Conservation (phyloP, 2,888 invertebrate genomes). For the Drosophila prostipennis region DNA sequence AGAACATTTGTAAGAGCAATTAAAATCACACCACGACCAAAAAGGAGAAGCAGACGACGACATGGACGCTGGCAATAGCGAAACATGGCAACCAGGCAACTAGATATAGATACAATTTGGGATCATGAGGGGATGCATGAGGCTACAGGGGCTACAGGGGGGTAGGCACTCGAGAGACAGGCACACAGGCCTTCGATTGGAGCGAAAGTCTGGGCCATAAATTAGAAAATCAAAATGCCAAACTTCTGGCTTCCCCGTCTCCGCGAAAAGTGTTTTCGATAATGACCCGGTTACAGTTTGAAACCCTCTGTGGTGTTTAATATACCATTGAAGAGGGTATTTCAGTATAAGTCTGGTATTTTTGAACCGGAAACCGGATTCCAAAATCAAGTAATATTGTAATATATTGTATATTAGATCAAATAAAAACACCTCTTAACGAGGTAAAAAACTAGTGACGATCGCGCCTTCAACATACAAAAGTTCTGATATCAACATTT, state of each 20-base stretch:
- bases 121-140: neutral
- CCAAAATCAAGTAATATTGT: no score
- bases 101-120: constrained; percentile 43
- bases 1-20: constrained; percentile 77
- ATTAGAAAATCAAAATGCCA: constrained; percentile 72
- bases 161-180: neutral
- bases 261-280: constrained; percentile 34
- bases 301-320: constrained; percentile 28
- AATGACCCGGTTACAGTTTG: constrained; percentile 54
- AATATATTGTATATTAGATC: no score
- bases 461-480: no score
- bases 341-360: neutral
- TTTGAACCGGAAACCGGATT: no score
- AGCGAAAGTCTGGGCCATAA: constrained; percentile 60
- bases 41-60: constrained; percentile 53
- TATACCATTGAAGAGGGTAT: neutral
- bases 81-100: constrained; percentile 48
- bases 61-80: constrained; percentile 56
- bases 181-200: constrained; percentile 31
- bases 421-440: no score
- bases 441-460: no score
- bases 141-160: neutral
- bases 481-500: no score
- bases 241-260: constrained; percentile 33
- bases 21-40: constrained; percentile 74